These are phyloP conservation scores for Echinarachnius parma DNA, from an alignment of 53 echinoderm and acorn worm species.

Conservation along the genomic window DNA sequence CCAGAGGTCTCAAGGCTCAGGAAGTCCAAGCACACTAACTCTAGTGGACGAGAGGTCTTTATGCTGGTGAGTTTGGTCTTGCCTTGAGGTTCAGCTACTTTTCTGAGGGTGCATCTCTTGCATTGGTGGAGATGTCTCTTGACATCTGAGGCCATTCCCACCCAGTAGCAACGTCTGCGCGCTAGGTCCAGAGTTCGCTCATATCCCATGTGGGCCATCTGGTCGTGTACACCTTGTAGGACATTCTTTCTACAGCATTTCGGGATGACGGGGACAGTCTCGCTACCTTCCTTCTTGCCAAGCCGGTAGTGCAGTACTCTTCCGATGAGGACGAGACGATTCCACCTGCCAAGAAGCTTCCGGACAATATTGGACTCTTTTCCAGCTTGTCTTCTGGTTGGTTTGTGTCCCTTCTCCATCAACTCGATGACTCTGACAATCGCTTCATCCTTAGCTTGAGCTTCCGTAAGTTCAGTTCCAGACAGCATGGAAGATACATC, in stretches of 20 bases:
- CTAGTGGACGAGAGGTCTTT: conserved; percentile 17
- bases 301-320: too few relatives aligned
- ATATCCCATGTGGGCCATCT: conserved; percentile 32
- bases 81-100: conserved; percentile 26
- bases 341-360: too few relatives aligned
- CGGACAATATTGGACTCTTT: too few relatives aligned
- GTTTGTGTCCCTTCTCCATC: too few relatives aligned
- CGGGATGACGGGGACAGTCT: too few relatives aligned
- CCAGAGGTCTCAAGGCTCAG: conserved; percentile 37
- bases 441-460: too few relatives aligned
- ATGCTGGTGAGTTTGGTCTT: conserved; percentile 33
- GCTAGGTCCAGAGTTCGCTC: conserved; percentile 49
- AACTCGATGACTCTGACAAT: too few relatives aligned
- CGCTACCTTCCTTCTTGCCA: too few relatives aligned
- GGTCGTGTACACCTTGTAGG: conserved; percentile 35
- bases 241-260: background rate
- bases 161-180: conserved; percentile 41
- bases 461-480: too few relatives aligned
- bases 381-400: too few relatives aligned
- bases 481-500: too few relatives aligned
- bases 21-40: conserved; percentile 42
- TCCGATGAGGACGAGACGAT: too few relatives aligned
- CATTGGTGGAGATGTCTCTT: conserved; percentile 12
- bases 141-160: conserved; percentile 16
- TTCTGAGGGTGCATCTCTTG: conserved; percentile 14